Base-by-base conservation (phyloP, 2,797 vertebrate species). In the Karalla daura region DNA sequence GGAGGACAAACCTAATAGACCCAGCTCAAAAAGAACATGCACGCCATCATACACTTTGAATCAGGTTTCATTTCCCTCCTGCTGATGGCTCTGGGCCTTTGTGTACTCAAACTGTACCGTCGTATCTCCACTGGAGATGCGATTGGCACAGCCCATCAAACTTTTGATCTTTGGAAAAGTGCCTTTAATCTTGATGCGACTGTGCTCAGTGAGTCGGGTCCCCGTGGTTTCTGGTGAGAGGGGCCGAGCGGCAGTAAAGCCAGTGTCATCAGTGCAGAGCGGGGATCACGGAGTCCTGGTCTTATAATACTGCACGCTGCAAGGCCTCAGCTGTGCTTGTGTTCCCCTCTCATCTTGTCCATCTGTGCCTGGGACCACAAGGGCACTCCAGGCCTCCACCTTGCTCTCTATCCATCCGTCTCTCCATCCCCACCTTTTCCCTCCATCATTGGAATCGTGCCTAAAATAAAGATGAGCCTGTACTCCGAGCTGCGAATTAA, bases 291-390 rank as follows among this genome's bases (percentile, higher is more conserved):
- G 78, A 86, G 74, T 89, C 80, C 71, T 77, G 80, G 78, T 88
- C 78, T 70, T 84, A 67, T 74, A 74, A 81, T 35, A 33, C 69
- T 79, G 69, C 33, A 17, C 1, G 21, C 77, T 73, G 65, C 74
- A 56, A 81, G 81, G 85, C 74, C 84, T 88, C 89, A 91, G 86
- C 87, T 91, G 89, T 65, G 89, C 69, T 54, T 71, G 63, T 63
- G 68, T 53, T 81, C 69, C 64, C 71, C 74, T 88, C 86, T 89
- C 83, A 88, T 90, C 81, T 82, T 71, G 74, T 82, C 87, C 86
- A 88, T 92, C 88, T 91, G 88, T 84, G 82, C 78, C 81, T 85
- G 86, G 80, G 83, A 85, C 86, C 65, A 63, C 13, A n/a, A 76
- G 77, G 83, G 64, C 81, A 83, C 87, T 84, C 58, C 32, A 75